Evolutionary conservation across 2,113 vertebrate genomes (phyloP).

Genomic region (Trematocara zebra): DNA sequence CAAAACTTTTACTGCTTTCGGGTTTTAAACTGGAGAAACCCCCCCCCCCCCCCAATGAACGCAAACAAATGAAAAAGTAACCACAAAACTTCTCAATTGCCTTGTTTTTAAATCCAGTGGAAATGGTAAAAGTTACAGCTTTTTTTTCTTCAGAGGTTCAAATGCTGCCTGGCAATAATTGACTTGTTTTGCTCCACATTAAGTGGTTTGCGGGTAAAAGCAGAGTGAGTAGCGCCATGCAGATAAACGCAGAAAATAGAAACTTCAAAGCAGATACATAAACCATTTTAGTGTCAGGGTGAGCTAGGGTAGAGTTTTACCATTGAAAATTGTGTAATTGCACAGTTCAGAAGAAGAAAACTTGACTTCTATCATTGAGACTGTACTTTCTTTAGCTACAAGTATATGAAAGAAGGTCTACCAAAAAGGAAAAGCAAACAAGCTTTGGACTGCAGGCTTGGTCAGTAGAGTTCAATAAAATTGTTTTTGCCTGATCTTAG

Average conservation of each 20-base stretch:
- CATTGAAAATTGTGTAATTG: constrained; percentile 12
- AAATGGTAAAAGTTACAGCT: neutral
- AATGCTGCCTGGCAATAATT: constrained; percentile 1
- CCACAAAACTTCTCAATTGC: neutral
- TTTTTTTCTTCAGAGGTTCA: neutral
- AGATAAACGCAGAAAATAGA: constrained; percentile 28
- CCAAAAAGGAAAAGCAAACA: neutral
- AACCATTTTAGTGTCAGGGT: neutral
- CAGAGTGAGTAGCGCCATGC: neutral
- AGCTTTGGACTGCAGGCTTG: neutral
- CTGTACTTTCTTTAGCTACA: neutral
- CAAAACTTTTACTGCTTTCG: no score
- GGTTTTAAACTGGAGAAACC: neutral
- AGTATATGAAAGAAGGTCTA: constrained; percentile 1
- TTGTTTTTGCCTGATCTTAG: neutral
- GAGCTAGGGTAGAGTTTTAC: neutral
- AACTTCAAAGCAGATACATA: constrained; percentile 1
- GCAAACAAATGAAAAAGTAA: neutral
- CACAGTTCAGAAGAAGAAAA: neutral
- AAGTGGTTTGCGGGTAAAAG: constrained; percentile 9
- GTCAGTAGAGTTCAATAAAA: constrained; percentile 14
- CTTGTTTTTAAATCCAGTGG: neutral
- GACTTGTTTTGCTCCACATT: constrained; percentile 31
- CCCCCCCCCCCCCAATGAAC: neutral
- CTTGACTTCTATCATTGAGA: neutral